Evolutionary conservation across 2,888 invertebrate species (phyloP).

Genomic region (Bursaphelenchus okinawaensis): DNA sequence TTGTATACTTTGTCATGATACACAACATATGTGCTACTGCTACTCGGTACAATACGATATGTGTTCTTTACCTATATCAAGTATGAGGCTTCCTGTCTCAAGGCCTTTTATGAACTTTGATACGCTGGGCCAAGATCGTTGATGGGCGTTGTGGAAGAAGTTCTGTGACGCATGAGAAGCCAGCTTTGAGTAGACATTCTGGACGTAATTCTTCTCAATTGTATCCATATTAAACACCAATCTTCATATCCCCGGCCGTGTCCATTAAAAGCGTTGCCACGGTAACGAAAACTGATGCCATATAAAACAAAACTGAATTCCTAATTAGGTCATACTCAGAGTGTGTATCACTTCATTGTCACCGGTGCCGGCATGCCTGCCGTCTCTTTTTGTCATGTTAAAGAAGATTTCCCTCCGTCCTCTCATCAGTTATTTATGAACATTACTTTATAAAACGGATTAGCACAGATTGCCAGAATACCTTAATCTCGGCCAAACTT

Average conservation of each 20-base stretch:
- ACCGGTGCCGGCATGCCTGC: neutral
- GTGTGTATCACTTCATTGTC: neutral
- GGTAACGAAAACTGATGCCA: neutral
- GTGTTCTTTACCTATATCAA: conserved; percentile 47
- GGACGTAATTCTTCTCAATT: conserved; percentile 44
- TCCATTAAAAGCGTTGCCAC: neutral
- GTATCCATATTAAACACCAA: neutral
- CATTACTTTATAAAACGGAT: neutral
- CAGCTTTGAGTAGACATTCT: conserved; percentile 41
- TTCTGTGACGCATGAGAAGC: conserved; percentile 33
- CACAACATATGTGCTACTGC: no score
- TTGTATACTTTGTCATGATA: no score
- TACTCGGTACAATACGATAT: no score
- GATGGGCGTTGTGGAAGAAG: conserved; percentile 15
- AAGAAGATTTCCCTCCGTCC: neutral
- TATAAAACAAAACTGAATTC: neutral
- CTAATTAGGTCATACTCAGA: neutral
- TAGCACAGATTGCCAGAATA: no score
- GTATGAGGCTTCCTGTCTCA: conserved; percentile 30
- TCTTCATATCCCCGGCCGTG: neutral
- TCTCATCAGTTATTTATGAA: neutral
- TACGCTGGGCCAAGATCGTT: conserved; percentile 44
- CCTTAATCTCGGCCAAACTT: no score
- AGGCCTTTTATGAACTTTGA: conserved; percentile 37
- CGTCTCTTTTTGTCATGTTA: neutral